phyloP scores from a whole-genome alignment of 2,888 invertebrate species.

The Theretra japonica region DNA sequence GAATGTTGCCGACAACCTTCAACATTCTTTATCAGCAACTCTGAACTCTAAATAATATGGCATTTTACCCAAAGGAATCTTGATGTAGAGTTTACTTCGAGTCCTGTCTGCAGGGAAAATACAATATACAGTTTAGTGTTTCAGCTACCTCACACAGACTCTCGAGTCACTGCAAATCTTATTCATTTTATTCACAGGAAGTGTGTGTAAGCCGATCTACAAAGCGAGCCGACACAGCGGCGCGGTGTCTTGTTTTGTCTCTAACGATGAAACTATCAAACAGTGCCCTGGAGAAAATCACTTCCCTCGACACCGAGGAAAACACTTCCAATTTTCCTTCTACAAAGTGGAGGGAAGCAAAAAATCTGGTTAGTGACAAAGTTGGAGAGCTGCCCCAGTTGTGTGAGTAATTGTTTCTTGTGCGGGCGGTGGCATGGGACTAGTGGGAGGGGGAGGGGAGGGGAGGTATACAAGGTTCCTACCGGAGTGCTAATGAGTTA shows the following conservation, averaged over 20 bases:
- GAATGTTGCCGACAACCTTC: too few relatives aligned
- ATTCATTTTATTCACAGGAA: neutral
- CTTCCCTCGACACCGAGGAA: conserved; percentile 23
- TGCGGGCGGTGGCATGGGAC: neutral
- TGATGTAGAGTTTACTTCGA: too few relatives aligned
- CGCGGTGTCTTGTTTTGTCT: conserved; percentile 10
- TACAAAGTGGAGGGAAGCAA: conserved; percentile 20
- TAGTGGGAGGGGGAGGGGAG: neutral
- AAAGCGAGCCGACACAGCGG: conserved; percentile 4
- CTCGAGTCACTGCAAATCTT: neutral
- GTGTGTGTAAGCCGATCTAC: neutral
- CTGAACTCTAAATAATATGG: too few relatives aligned
- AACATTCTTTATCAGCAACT: too few relatives aligned
- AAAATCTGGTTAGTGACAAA: conserved; percentile 27
- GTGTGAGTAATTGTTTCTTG: conserved; percentile 24
- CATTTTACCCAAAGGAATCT: too few relatives aligned
- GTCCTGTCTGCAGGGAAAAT: too few relatives aligned
- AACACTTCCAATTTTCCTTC: conserved; percentile 26
- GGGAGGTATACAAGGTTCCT: neutral
- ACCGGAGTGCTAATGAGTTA: conserved; percentile 16
- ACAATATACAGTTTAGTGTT: too few relatives aligned
- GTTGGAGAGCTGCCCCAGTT: conserved; percentile 24
- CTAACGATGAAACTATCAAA: conserved; percentile 22
- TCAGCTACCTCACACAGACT: neutral
- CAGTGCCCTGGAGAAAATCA: conserved; percentile 22